These are phyloP conservation scores for Dasypogon diadema DNA, from an alignment of 2,888 invertebrate species.

Conservation along the genomic window DNA sequence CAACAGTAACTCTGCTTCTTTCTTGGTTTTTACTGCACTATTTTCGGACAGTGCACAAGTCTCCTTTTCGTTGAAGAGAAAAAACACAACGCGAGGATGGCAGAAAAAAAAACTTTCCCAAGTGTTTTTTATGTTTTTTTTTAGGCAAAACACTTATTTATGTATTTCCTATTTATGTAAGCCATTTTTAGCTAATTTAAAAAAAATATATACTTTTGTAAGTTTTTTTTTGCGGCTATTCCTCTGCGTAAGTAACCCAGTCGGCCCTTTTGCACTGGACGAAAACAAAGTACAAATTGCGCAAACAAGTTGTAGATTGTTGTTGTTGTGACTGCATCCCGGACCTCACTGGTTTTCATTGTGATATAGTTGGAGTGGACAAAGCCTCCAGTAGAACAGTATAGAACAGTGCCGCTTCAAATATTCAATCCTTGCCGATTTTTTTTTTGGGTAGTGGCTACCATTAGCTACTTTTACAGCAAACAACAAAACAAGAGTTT, in stretches of 20 bases:
- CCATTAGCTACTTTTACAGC: no score
- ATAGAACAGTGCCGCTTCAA: no score
- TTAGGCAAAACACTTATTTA: slow-evolving; percentile 14
- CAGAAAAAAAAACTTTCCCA: not conserved
- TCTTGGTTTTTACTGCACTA: not conserved
- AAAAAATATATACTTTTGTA: slow-evolving; percentile 2
- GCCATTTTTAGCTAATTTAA: slow-evolving; percentile 4
- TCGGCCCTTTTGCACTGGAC: slow-evolving; percentile 29
- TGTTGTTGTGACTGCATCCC: slow-evolving; percentile 3
- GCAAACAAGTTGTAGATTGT: no score
- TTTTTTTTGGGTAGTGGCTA: no score
- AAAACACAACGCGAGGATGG: not conserved
- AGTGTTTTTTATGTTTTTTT: not conserved
- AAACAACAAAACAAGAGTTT: no score
- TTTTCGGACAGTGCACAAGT: slow-evolving; percentile 19
- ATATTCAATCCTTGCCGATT: no score
- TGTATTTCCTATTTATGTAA: not conserved
- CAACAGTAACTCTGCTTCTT: no score
- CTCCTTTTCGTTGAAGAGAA: not conserved
- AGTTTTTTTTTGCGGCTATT: slow-evolving; percentile 1
- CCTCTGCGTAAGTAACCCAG: not conserved
- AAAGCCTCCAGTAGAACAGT: no score
- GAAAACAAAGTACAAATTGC: slow-evolving; percentile 34
- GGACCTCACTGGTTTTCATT: no score
- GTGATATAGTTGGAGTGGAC: no score